These are phyloP conservation scores for Malurus splendens DNA, from an alignment of 2,797 vertebrate genomes.

Conservation along the genomic window DNA sequence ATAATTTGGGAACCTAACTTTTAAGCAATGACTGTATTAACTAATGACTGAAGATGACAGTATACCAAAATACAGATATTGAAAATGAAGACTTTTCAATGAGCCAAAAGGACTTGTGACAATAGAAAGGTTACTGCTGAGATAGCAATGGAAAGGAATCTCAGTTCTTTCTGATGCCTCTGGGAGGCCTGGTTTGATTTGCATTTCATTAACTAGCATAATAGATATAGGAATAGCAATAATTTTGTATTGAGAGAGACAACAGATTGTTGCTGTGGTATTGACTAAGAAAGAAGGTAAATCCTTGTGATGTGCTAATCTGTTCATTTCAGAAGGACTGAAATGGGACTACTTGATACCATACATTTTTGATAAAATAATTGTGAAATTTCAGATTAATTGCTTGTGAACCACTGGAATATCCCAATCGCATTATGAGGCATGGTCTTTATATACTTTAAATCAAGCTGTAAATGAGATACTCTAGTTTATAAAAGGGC, in stretches of 20 bases:
- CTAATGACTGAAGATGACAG: neutral
- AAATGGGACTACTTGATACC: neutral
- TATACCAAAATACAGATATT: neutral
- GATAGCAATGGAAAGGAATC: neutral
- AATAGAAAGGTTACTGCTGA: neutral
- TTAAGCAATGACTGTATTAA: neutral
- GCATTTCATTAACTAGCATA: neutral
- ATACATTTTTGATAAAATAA: neutral
- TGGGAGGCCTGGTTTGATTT: neutral
- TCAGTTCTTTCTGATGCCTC: neutral
- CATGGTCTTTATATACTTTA: neutral
- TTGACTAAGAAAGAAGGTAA: neutral
- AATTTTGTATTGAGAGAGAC: neutral
- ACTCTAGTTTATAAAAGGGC: neutral
- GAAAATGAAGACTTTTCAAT: neutral
- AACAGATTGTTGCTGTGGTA: neutral
- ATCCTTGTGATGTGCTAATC: neutral
- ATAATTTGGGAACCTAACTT: neutral
- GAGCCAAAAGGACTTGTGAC: neutral
- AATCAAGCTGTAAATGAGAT: neutral
- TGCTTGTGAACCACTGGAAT: neutral
- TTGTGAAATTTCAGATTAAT: neutral
- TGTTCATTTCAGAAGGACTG: neutral
- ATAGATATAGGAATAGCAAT: neutral
- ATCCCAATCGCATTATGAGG: neutral